A percentile compares a stretch with the other conserved stretches of the same genome.
These are phyloP conservation scores for Coreius guichenoti DNA, from an alignment of 2,797 vertebrate genomes.

Conservation along the genomic window DNA sequence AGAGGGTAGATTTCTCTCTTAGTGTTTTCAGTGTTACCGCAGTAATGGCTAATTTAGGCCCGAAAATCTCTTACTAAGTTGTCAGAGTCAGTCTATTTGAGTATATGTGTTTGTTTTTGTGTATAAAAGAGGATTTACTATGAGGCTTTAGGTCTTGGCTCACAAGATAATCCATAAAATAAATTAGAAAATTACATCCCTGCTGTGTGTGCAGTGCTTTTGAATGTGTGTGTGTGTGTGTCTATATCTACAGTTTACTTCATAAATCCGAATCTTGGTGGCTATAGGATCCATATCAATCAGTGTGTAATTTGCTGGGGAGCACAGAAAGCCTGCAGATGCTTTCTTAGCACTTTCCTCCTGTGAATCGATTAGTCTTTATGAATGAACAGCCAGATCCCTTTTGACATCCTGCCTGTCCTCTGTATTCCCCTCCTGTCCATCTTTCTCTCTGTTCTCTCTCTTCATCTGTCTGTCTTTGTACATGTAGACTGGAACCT, in stretches of 20 bases:
- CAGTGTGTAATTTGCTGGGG: slow-evolving; percentile 51
- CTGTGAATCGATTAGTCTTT: slow-evolving; percentile 52
- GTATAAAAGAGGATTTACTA: slow-evolving; percentile 37
- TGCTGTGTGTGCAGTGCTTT: slow-evolving; percentile 30
- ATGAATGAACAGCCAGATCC: slow-evolving; percentile 48
- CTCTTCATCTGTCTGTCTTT: neutral
- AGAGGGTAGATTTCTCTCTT: neutral
- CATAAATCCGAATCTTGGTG: slow-evolving; percentile 28
- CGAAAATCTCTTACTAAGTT: slow-evolving; percentile 5
- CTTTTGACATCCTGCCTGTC: slow-evolving; percentile 35
- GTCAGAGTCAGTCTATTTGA: slow-evolving; percentile 5
- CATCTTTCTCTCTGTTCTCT: slow-evolving; percentile 13
- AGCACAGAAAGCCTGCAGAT: slow-evolving; percentile 37
- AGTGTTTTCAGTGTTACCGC: neutral
- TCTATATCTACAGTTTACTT: slow-evolving; percentile 34
- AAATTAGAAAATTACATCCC: slow-evolving; percentile 41
- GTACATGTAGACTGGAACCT: neutral
- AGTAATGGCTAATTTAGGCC: slow-evolving; percentile 19
- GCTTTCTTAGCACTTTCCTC: slow-evolving; percentile 46
- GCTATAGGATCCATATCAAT: slow-evolving; percentile 46
- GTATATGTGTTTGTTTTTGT: slow-evolving; percentile 29
- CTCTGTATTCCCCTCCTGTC: neutral
- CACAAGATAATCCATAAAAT: slow-evolving; percentile 35
- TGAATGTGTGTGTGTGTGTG: slow-evolving; percentile 50
- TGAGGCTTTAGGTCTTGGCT: slow-evolving; percentile 35